Conservation (phyloP, 2,797 vertebrate genomes). For the Tauraco hartlaubi region DNA sequence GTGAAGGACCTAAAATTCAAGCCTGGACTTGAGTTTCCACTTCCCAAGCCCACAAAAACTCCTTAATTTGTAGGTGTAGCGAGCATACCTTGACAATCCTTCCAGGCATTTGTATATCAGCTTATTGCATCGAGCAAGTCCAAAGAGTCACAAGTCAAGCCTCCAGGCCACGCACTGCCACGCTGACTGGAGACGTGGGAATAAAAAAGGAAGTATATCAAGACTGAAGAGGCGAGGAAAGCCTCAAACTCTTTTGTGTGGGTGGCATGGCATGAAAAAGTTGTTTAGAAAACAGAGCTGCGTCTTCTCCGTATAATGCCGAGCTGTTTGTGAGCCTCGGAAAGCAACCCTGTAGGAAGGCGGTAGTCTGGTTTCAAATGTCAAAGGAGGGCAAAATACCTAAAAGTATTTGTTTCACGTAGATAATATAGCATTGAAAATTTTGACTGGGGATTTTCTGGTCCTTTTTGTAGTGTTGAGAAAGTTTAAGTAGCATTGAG, state of each 20-base stretch:
- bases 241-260: not conserved
- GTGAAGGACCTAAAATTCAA: not conserved
- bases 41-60: slow-evolving; percentile 31
- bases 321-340: not conserved
- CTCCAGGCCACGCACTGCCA: not conserved
- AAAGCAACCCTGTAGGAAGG: not conserved
- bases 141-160: not conserved
- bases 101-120: not conserved
- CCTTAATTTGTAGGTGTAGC: not conserved
- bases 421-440: not conserved
- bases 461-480: not conserved
- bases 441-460: not conserved
- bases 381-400: slow-evolving; percentile 13
- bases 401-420: not conserved
- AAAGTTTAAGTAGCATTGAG: not conserved
- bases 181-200: not conserved
- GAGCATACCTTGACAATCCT: slow-evolving; percentile 19
- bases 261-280: slow-evolving; percentile 9
- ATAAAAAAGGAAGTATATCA: slow-evolving; percentile 19
- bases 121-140: not conserved
- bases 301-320: not conserved
- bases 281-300: slow-evolving; percentile 6
- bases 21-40: slow-evolving; percentile 34
- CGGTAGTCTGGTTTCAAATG: slow-evolving; percentile 20
- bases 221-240: not conserved